A percentile compares a stretch with the other conserved stretches of the same genome.
Evolutionary conservation across 2,888 invertebrate species (phyloP).

Genomic region (Cheilosia pagana): DNA sequence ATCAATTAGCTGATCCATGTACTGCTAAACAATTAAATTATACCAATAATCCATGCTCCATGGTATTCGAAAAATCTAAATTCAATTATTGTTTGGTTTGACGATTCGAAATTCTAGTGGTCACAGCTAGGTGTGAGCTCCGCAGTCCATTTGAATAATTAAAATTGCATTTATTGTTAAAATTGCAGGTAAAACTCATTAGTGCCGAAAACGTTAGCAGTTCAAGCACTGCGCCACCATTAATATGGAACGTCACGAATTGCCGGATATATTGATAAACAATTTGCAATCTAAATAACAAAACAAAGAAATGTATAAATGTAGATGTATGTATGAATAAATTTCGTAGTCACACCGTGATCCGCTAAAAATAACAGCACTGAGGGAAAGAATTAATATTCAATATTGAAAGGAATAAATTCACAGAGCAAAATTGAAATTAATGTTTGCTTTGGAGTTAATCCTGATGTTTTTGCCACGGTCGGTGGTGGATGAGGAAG

Average conservation of each 20-base stretch:
- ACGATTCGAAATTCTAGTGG: background rate
- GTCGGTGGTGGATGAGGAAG: background rate
- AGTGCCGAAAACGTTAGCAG: background rate
- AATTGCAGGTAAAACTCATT: constrained; percentile 5
- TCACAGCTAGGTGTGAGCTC: background rate
- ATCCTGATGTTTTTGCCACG: constrained; percentile 13
- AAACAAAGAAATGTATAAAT: background rate
- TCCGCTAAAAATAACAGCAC: background rate
- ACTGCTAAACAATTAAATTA: background rate
- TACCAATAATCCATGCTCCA: background rate
- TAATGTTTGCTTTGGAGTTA: constrained; percentile 28
- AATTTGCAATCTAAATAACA: constrained; percentile 6
- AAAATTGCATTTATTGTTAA: constrained; percentile 1
- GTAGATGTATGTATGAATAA: background rate
- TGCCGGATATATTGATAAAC: constrained; percentile 1
- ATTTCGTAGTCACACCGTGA: background rate
- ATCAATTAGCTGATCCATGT: background rate
- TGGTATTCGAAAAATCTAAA: background rate
- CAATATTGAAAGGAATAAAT: constrained; percentile 19
- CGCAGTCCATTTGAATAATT: background rate
- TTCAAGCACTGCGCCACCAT: background rate
- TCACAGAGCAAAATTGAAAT: background rate
- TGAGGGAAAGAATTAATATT: constrained; percentile 25
- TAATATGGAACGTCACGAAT: constrained; percentile 1
- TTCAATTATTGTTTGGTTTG: background rate